A percentile compares a stretch with the other conserved stretches of the same genome.
phyloP scores from a whole-genome alignment of 2,113 vertebrate genomes.

The Clarias gariepinus region DNA sequence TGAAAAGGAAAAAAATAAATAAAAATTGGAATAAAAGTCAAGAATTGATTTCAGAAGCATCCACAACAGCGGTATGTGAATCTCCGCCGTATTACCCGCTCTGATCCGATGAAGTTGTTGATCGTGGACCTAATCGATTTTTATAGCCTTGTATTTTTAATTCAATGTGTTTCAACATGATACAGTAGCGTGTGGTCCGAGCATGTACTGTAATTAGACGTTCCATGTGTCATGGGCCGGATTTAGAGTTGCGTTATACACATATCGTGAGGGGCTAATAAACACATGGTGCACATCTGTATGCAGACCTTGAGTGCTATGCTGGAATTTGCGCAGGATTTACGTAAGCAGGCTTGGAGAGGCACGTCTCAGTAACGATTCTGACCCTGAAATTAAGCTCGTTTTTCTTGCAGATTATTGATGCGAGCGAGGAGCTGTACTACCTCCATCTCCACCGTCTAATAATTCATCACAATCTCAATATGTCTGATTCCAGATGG shows the following conservation, averaged over 20 bases:
- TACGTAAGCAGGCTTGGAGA: background rate
- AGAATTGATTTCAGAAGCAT: background rate
- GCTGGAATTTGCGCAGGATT: background rate
- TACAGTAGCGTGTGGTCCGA: background rate
- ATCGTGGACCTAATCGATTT: background rate
- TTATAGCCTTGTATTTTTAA: conserved; percentile 13
- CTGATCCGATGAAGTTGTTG: background rate
- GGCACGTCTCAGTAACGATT: background rate
- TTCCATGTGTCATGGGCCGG: background rate
- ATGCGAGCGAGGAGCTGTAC: background rate
- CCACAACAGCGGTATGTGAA: background rate
- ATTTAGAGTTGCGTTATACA: background rate
- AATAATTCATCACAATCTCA: background rate
- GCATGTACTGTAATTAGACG: background rate
- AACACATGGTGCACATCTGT: background rate
- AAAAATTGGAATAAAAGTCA: background rate
- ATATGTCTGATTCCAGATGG: background rate
- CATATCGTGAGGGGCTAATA: background rate
- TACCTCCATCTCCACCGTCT: background rate
- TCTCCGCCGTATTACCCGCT: background rate
- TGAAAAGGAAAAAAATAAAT: background rate
- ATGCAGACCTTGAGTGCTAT: background rate
- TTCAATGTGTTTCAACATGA: background rate
- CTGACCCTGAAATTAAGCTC: background rate
- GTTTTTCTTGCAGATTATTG: background rate